Base-by-base conservation (phyloP, 2,888 invertebrate genomes). In the Xestoiulus laeticollis region DNA sequence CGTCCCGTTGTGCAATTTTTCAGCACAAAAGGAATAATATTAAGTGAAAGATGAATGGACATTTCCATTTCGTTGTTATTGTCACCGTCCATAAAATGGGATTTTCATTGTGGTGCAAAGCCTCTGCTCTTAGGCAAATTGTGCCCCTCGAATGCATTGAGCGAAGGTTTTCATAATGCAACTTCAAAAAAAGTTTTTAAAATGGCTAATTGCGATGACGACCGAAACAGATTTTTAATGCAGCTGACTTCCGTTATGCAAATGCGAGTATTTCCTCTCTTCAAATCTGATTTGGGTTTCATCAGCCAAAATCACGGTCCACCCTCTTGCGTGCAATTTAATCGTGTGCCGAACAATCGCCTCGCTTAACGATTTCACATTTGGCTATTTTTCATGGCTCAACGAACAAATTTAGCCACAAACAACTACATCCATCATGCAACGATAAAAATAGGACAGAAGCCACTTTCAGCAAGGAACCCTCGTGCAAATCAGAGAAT, bases 161-260 rank as follows among this genome's bases (percentile, higher is more conserved):
- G 30, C 30, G 78, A 30, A 78, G 78, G 78, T 30, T 30, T 78
- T 78, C 78, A 78, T 78, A 78, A 78, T 78, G 78, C 2, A 30
- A 78, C 30, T 78, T 30, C 26, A 78, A 78, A 78, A n/a, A n/a
- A n/a, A n/a, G n/a, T 26, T 78, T 78, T 78, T 78, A 3, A 78
- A 78, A 78, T 78, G 30, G 30, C 30, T 78, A 78, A 78, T 78
- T 78, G 78, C 78, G 78, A 78, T 78, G 78, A 78, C 78, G 78
- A 78, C 26, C 78, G 78, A 78, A 78, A 78, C 78, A 26, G 78
- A 78, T 78, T 78, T 78, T 78, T 78, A 78, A 78, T 78, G 78
- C 78, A 16, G 30, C 30, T 78, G 78, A 78, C 78, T 78, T 78
- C 78, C 78, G 78, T 78, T 78, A 78, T 78, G 78, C 78, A 78